Conservation (phyloP, 2,113 vertebrate genomes). For the Sminthopsis crassicaudata region DNA sequence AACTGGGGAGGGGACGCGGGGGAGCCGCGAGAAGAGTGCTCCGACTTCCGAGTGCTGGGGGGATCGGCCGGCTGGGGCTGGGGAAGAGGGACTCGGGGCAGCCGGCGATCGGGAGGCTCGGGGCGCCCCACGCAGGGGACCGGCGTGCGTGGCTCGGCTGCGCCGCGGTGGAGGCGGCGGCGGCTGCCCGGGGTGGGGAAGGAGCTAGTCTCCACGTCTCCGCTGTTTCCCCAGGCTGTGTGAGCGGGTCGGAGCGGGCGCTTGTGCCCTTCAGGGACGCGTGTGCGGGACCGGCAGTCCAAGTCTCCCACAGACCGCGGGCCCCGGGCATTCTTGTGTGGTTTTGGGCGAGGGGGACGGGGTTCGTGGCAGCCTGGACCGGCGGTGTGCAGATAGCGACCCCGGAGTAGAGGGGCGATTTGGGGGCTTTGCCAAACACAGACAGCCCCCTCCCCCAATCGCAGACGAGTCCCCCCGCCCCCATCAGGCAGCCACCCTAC, state of each 20-base stretch:
- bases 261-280: neutral
- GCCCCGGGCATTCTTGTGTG: neutral
- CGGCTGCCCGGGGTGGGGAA: constrained; percentile 30
- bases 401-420: neutral
- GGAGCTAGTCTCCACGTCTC: neutral
- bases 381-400: neutral
- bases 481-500: neutral
- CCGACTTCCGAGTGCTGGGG: neutral
- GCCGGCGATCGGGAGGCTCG: neutral
- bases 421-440: neutral
- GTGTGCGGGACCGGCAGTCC: neutral
- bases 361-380: neutral
- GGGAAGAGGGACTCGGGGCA: neutral
- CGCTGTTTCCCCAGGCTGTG: neutral
- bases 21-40: neutral
- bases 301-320: neutral
- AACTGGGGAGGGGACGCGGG: neutral
- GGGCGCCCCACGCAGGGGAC: constrained; percentile 9
- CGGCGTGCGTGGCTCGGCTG: constrained; percentile 4
- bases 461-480: neutral
- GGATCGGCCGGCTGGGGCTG: neutral
- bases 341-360: neutral
- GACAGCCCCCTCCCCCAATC: neutral
- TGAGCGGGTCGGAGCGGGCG: neutral
- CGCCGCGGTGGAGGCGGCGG: neutral